Base-by-base conservation (phyloP, 2,113 vertebrate species). In the Eretmochelys imbricata region DNA sequence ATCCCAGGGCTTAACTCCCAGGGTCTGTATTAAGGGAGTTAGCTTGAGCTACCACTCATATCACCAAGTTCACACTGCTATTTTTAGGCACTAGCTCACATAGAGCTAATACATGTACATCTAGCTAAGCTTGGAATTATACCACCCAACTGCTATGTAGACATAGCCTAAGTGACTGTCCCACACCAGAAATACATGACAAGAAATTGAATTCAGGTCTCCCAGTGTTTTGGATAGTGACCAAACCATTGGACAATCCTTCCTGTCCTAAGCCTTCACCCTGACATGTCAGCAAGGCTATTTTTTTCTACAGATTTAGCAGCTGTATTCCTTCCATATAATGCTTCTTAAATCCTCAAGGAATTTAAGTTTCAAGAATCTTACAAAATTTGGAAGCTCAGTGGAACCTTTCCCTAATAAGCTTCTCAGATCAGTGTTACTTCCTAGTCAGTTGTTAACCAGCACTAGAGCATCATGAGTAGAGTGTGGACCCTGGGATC, bases 401-500 rank as follows among this genome's bases (percentile, higher is more conserved):
- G 35, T n/a, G 14, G 16, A 69, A 69, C 6, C 31, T 69, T 69
- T 69, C 65, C 65, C 17, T n/a, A n/a, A n/a, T 5, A 69, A 8
- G 65, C 35, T 69, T n/a, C 16, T n/a, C n/a, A n/a, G 35, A 69
- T n/a, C 10, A 69, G 20, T 57, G 35, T 2, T 19, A 29, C 51
- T 48, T n/a, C 8, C 29, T 53, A 11, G n/a, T 80, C n/a, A 49
- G 3, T 19, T 89, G 59, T 89, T 31, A 38, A 62, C 46, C 48
- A 49, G 6, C 3, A 38, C 4, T 38, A 20, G 9, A 53, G 16
- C 24, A 42, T 59, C 8, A 35, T 85, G 51, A 27, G 57, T 16
- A 51, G 3, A 19, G 2, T 12, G 9, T 8, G 3, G 19, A 49
- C 5, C 5, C 12, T 88, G 49, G 42, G 17, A 72, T 5, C 1